Evolutionary conservation across 2,888 invertebrate species (phyloP), one percentile per base, ranked within the genome.

Genomic region (Cheilosia grossa): DNA sequence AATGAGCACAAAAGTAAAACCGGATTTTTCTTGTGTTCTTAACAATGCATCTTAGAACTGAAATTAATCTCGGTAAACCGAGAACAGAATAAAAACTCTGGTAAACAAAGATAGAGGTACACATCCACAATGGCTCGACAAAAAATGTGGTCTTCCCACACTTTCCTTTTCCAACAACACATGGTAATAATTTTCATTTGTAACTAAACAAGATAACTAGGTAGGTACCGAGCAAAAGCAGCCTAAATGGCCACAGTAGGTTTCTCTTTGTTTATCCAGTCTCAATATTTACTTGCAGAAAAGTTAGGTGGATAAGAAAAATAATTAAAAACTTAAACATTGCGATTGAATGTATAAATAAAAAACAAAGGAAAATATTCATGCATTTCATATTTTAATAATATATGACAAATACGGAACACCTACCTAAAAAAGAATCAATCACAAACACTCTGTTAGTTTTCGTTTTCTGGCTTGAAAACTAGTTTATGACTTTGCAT

Each of bases 401-500:
- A 37, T 44, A 27, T 40, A 30, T 30, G 17, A 49, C 63, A 63
- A 33, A 44, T 44, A 56, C 74, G 47, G 73, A 64, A 64, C 64
- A 64, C 58, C 19, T 56, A 33, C 33, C 47, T 44, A 49, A 17
- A 10, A 10, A 5, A 40, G 13, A 24, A 6, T 13, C 24, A 53
- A 66, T 51, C 19, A 17, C 47, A 37, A 37, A 37, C 13, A 53
- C 9, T 53, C 6, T 7, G 19, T 19, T 17, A 15, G 4, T 37
- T 53, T 67, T 24, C 56, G 54, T 72, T 73, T 67, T 61, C 66
- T 73, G 19, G 49, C 17, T 42, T 56, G 59, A 81, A 81, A 85
- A 81, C 85, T 37, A 81, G 85, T 81, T 85, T 85, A 40, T 59
- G 64, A 70, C 75, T 81, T 81, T 51, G 75, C 56, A 64, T 51